Base-by-base conservation (phyloP, 2,888 invertebrate genomes). In the Apodemia zela region DNA sequence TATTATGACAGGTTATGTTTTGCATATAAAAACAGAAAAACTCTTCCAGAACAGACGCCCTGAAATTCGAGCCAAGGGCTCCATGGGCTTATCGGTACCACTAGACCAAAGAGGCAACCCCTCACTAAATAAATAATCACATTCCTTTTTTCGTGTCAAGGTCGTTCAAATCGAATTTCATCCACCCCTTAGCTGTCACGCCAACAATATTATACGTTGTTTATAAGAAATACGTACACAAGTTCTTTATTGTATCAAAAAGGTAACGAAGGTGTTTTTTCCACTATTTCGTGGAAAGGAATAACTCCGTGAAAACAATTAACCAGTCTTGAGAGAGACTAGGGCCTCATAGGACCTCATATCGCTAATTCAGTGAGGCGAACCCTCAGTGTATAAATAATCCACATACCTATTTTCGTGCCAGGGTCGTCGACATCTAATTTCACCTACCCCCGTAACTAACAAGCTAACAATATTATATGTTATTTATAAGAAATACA, bases 371-470 rank as follows among this genome's bases (percentile, higher is more conserved):
- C 13, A 42, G 4, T 8, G 4, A 1, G 15, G 4, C 15, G 42
- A 42, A 0, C 15, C 42, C 42, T 42, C 3, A 42, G 5, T 42
- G 15, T 42, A 51, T 18, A 21, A 51, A 51, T 51, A 51, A 51
- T 51, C 51, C 5, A 51, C 21, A 13, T 25, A 15, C 54, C 13
- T 25, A 54, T 45, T 54, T 15, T 25, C 21, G 21, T 25, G 15
- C 29, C 54, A 54, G 13, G 54, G 54, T 21, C 54, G 15, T 54
- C 21, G 54, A 25, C 15, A 51, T 54, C 54, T 13, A 54, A 54
- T 29, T 54, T 54, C 25, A 15, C 6, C 54, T 25, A 54, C 54
- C 21, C n/a, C 42, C 51, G 13, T 15, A n/a, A 54, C 15, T 15
- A 29, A 29, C 54, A 15, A 54, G 54, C 15, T 54, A 25, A 15